Evolutionary conservation across 2,797 vertebrate genomes (phyloP), one percentile per base, ranked within the genome.

Genomic region (Takifugu ocellatus): DNA sequence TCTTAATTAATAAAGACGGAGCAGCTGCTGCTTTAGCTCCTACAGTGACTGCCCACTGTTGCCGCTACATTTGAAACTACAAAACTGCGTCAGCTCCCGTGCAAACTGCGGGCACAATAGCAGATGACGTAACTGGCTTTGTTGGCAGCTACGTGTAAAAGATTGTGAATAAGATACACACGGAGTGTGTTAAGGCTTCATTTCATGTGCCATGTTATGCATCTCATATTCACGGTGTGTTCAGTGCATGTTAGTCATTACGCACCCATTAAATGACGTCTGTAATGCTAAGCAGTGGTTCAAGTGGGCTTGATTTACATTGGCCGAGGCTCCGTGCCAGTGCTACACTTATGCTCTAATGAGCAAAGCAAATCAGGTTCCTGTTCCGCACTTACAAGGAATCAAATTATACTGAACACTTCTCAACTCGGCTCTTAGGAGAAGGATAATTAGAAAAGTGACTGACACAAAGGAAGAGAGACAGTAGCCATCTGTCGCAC

Each of bases 1-100:
- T 50, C 44, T 78, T 68, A 70, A 81, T 82, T 70, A 82, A 82
- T 81, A 77, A 78, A 72, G 31, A 51, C 61, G 60, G 50, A 78
- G 73, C 79, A 79, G 72, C 78, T 74, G 73, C 50, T 81, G 62
- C 56, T 56, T 10, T 25, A 45, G 67, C 65, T 65, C 46, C 54
- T 15, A 31, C 1, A 46, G 54, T 47, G 51, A 51, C 64, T 58
- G 65, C 67, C 77, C 48, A 26, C 62, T 68, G 72, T 61, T 70
- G 45, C 6, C 52, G 61, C 82, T 74, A 45, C 56, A 46, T 43
- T 10, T 43, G 42, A 43, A 43, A 12, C 42, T 16, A 43, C 6
- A 43, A 7, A n/a, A 59, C 36, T 21, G 36, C 36, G 12, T 39
- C 36, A 14, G 36, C 10, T 12, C 3, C 12, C 12, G 36, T 39